These are phyloP conservation scores for Myrmecophaga tridactyla DNA, from an alignment of 2,113 vertebrate genomes.

Conservation along the genomic window DNA sequence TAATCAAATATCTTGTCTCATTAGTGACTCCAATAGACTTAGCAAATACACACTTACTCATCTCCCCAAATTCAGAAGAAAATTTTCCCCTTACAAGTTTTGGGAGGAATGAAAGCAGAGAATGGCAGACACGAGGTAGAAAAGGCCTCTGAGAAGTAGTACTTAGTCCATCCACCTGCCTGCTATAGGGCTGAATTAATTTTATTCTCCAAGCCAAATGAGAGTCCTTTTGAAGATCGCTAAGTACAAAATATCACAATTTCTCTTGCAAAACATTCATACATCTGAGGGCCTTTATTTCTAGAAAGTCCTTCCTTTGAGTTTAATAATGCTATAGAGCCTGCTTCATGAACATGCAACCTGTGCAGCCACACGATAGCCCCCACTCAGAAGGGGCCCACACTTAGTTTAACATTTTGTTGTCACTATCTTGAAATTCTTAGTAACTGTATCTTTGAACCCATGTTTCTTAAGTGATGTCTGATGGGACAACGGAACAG, in stretches of 20 bases:
- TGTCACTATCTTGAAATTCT: not conserved
- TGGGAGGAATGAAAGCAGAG: not conserved
- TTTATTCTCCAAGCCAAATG: not conserved
- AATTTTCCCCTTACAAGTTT: not conserved
- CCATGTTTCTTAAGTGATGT: not conserved
- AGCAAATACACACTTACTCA: not conserved
- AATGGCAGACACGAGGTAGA: not conserved
- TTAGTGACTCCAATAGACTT: not conserved
- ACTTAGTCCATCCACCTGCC: not conserved
- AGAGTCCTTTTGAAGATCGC: not conserved
- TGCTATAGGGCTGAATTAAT: not conserved
- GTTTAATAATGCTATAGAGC: not conserved
- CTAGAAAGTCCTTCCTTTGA: not conserved
- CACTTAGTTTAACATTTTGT: not conserved
- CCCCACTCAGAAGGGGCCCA: not conserved
- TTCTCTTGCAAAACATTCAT: not conserved
- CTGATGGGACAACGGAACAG: not conserved
- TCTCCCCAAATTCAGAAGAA: not conserved
- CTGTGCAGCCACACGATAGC: not conserved
- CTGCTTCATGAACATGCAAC: not conserved
- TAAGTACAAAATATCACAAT: not conserved
- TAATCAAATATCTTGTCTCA: slow-evolving; percentile 39
- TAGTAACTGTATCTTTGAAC: not conserved
- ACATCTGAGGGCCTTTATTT: not conserved
- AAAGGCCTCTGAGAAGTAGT: not conserved